Base-by-base conservation (phyloP, 2,113 vertebrate species). In the Oxygymnocypris stewartii region DNA sequence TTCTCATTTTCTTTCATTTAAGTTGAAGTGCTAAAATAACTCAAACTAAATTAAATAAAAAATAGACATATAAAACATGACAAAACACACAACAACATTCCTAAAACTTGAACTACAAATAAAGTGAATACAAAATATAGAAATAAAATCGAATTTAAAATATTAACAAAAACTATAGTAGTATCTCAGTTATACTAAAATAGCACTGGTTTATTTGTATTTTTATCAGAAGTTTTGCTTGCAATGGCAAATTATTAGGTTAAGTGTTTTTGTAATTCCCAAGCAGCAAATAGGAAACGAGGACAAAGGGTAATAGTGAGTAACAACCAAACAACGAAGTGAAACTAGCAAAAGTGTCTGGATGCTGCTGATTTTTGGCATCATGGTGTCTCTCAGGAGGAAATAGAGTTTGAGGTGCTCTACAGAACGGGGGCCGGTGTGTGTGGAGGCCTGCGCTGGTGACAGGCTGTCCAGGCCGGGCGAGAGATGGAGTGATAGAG, bases 391-490 rank as follows among this genome's bases (percentile, higher is more conserved):
- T 80, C 57, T 42, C 35, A 59, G 23, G 57, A 81, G 79, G 79
- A 42, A 42, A 10, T 14, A 13, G 35, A 49, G 20, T 47, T 47
- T 1, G 42, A 76, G 73, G 73, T 44, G 73, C 40, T 75, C 35
- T 73, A 73, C 37, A 73, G 69, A 73, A 42, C 37, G 37, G 69
- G 37, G 69, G 57, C 35, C 78, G 47, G 37, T 65, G 63, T 78
- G 86, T 79, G 76, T 76, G 28, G 18, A 73, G 82, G 61, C 40
- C 31, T 77, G 63, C 37, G 61, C 61, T 85, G 35, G 87, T 86
- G 86, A 85, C 87, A 88, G 84, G 85, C 82, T 59, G 87, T 92
- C 84, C 78, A 59, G 82, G 61, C 71, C 54, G 86, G 61, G 85
- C 75, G 78, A 77, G 74, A 85, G 51, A 87, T 75, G 86, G 84